Evolutionary conservation across 2,888 invertebrate genomes (phyloP).

Genomic region (Scaptomyza cyrtandrae): DNA sequence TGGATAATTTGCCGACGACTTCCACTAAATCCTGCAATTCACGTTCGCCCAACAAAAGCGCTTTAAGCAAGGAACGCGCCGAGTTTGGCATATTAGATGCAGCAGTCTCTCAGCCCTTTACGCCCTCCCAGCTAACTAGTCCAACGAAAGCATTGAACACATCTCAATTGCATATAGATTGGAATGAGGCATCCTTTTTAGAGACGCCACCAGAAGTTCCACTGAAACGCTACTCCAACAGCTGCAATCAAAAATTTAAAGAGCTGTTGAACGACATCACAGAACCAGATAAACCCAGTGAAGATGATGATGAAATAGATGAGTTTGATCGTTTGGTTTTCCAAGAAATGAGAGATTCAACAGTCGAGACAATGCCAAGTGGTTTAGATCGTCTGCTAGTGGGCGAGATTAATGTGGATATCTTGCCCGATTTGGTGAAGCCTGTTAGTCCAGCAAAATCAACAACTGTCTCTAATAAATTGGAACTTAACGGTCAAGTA

Average conservation of each 20-base stretch:
- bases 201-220: constrained; percentile 60
- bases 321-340: constrained; percentile 81
- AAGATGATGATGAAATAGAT: constrained; percentile 67
- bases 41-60: constrained; percentile 64
- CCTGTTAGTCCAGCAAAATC: neutral
- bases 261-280: constrained; percentile 51
- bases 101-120: constrained; percentile 57
- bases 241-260: constrained; percentile 63
- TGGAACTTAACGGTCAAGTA: constrained; percentile 77
- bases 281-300: constrained; percentile 2
- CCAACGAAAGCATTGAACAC: constrained; percentile 10
- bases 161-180: constrained; percentile 50
- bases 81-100: constrained; percentile 82
- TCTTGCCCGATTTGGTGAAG: neutral
- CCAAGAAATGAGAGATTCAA: constrained; percentile 18
- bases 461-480: constrained; percentile 36
- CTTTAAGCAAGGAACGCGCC: constrained; percentile 68
- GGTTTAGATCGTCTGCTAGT: constrained; percentile 77
- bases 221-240: constrained; percentile 64
- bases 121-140: constrained; percentile 50
- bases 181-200: constrained; percentile 78
- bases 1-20: constrained; percentile 19
- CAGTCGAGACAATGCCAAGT: constrained; percentile 55
- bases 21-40: constrained; percentile 29
- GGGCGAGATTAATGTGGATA: constrained; percentile 66